phyloP scores from a whole-genome alignment of 2,888 invertebrate species.

The Nephrotoma guestfalica region DNA sequence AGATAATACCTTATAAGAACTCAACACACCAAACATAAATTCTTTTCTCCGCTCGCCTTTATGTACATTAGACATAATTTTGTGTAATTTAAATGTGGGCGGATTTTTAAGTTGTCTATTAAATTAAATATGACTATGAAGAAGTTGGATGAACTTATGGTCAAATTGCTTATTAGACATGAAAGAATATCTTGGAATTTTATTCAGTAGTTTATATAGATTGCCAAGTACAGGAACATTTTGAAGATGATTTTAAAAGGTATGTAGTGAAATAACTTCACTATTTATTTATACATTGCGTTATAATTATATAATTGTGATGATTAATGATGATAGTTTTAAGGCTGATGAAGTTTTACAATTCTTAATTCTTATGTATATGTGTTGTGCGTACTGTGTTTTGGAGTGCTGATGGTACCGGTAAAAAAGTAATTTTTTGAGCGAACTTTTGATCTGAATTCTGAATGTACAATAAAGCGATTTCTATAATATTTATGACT shows the following conservation, averaged over 20 bases:
- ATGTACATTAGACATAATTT: not conserved
- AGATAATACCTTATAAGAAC: not conserved
- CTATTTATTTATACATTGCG: not conserved
- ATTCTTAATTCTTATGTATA: not conserved
- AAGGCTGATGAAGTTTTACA: not conserved
- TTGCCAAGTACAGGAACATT: not conserved
- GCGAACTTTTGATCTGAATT: not conserved
- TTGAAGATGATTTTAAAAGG: not conserved
- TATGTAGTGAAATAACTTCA: not conserved
- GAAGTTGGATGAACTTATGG: not conserved
- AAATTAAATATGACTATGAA: not conserved
- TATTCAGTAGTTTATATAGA: not conserved
- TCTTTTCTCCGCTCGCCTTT: not conserved
- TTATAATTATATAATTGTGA: not conserved
- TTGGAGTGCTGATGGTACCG: not conserved
- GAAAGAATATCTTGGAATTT: not conserved
- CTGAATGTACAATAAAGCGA: not conserved
- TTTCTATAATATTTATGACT: not conserved
- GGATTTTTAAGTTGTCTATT: not conserved
- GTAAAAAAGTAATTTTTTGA: not conserved
- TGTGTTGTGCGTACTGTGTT: not conserved
- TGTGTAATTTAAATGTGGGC: not conserved
- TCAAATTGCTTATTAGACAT: not conserved
- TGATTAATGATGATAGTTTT: not conserved
- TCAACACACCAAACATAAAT: not conserved